Evolutionary conservation across 2,888 invertebrate species (phyloP).

Genomic region (Drosophila merina): DNA sequence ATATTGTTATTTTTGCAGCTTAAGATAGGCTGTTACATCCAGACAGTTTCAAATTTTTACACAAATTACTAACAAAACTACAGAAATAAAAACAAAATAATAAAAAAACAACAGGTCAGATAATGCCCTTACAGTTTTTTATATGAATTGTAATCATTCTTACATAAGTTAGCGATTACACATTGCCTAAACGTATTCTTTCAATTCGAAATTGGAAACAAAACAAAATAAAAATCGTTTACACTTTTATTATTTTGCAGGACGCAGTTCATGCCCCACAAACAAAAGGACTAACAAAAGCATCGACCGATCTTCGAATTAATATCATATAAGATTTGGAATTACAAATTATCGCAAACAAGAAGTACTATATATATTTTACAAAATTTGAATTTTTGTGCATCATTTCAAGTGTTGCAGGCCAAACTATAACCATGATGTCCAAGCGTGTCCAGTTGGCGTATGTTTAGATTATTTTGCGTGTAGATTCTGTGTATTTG

Average conservation of each 20-base stretch:
- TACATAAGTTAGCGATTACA: neutral
- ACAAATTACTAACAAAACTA: no score
- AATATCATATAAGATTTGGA: neutral
- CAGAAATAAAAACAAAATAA: no score
- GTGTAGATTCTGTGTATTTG: conserved; percentile 63
- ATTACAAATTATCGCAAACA: conserved; percentile 23
- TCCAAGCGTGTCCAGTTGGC: conserved; percentile 7
- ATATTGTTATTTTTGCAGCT: neutral
- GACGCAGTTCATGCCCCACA: neutral
- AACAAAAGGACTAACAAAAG: neutral
- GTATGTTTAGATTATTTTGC: conserved; percentile 16
- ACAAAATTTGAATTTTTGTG: conserved; percentile 53
- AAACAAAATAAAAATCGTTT: neutral
- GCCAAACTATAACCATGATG: conserved; percentile 5
- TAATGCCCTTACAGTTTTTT: neutral
- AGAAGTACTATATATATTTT: conserved; percentile 5
- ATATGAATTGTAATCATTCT: neutral
- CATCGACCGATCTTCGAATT: neutral
- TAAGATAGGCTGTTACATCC: neutral
- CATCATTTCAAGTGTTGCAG: conserved; percentile 51
- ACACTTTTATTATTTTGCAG: neutral
- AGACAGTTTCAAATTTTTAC: no score
- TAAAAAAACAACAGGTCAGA: neutral
- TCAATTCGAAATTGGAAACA: neutral
- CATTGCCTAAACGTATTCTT: neutral